Conservation (phyloP, 2,113 vertebrate genomes). For the Dromaius novaehollandiae region DNA sequence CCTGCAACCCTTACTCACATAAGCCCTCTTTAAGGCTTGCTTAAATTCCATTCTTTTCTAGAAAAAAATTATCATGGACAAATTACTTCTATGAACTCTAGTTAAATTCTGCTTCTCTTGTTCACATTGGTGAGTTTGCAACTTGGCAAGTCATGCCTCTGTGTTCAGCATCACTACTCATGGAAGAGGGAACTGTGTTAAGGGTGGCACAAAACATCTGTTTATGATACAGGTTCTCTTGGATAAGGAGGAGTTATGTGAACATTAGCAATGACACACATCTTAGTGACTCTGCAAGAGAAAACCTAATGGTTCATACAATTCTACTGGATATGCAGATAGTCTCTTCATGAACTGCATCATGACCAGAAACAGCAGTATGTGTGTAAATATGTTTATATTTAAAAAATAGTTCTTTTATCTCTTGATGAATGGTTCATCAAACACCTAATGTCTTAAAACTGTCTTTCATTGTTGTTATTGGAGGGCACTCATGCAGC, state of each 20-base stretch:
- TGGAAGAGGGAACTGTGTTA: not conserved
- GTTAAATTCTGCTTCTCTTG: not conserved
- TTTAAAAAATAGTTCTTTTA: not conserved
- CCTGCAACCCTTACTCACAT: not conserved
- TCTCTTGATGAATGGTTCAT: slow-evolving; percentile 1
- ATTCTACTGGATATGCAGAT: not conserved
- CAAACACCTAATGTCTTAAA: slow-evolving; percentile 35
- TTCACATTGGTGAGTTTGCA: not conserved
- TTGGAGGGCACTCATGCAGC: slow-evolving; percentile 14
- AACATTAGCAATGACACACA: not conserved
- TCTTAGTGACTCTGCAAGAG: not conserved
- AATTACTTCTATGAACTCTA: not conserved
- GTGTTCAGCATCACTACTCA: not conserved
- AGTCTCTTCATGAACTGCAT: not conserved
- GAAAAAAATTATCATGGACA: not conserved
- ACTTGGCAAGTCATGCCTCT: not conserved
- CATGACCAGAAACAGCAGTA: not conserved
- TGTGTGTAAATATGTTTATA: not conserved
- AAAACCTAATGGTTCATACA: slow-evolving; percentile 7
- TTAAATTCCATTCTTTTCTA: not conserved
- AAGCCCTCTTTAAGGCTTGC: not conserved
- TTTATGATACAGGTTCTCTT: not conserved
- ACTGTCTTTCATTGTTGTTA: not conserved
- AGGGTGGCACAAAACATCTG: not conserved
- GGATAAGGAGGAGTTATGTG: not conserved